These are phyloP conservation scores for Gasterosteus nipponicus DNA, from an alignment of 2,113 vertebrate genomes.

Conservation along the genomic window DNA sequence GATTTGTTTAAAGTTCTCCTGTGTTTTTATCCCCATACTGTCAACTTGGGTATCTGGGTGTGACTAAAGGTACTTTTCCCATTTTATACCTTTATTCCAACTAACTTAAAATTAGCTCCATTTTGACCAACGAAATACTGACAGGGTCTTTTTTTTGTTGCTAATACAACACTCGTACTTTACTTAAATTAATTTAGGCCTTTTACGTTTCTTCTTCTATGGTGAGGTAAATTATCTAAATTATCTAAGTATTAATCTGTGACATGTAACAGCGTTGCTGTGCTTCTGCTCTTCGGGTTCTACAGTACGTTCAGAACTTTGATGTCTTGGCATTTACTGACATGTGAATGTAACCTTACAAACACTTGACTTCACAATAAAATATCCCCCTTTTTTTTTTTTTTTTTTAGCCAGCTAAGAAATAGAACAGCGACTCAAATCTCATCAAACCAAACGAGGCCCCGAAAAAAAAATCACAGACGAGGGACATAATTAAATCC, in stretches of 20 bases:
- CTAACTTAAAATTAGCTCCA: neutral
- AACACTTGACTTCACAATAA: neutral
- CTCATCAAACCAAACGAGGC: conserved; percentile 3
- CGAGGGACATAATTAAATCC: conserved; percentile 13
- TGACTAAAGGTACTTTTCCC: neutral
- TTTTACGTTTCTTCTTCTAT: neutral
- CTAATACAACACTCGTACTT: neutral
- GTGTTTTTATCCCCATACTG: neutral
- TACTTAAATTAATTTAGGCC: neutral
- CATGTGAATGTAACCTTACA: neutral
- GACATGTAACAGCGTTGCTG: neutral
- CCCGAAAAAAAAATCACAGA: neutral
- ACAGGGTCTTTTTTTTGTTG: neutral
- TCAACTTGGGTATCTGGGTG: neutral
- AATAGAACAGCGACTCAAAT: neutral
- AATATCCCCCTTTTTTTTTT: neutral
- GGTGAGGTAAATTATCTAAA: neutral
- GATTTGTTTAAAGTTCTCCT: neutral
- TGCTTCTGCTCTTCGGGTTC: neutral
- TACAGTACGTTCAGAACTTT: neutral
- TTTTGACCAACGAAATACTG: neutral
- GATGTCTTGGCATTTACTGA: neutral
- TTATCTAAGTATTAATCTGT: neutral
- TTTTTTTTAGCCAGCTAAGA: neutral
- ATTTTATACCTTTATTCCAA: too few relatives aligned